Evolutionary conservation across 2,888 invertebrate genomes (phyloP), one percentile per base, ranked within the genome.

Genomic region (Megastigmus dorsalis): DNA sequence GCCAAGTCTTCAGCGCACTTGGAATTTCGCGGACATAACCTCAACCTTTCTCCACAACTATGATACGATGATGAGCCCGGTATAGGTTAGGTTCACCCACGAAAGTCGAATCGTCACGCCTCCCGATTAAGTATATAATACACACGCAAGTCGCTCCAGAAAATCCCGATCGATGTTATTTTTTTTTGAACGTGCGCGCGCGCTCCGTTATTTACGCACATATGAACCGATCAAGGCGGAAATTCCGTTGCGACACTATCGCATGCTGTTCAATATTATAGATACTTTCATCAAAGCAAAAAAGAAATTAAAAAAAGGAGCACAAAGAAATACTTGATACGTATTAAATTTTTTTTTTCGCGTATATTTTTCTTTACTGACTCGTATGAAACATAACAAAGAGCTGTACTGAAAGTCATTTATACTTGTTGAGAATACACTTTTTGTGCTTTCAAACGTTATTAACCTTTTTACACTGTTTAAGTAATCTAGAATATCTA

Each of bases 11-110:
- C n/a, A 30, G 50, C 36, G 7, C 13, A 55, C 23, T 52, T 28
- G 52, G 13, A 52, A 36, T 60, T 73, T 60, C 33, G 28, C 54
- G 38, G 26, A 63, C 45, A 68, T 74, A 74, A 74, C 68, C 67
- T 74, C 48, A 62, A 68, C 48, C 52, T 62, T 33, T 4, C 10
- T 15, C 18, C 15, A 54, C 23, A 55, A 70, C 45, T n/a, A 33
- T 13, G 43, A 65, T 41, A 70, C 45, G 20, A 33, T 13, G 43
- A 65, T 41, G n/a, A 26, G 3, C 20, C 30, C 41, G 33, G 38
- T 57, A 55, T 33, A 73, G 67, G 60, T 73, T 73, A 67, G 45
- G 54, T 67, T 66, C 26, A 36, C 18, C 33, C 28, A 54, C n/a
- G 5, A 66, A 50, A 72, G 41, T 59, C 15, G 50, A 66, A 72